Percentiles rank a stretch among this genome's conserved stretches.
Conservation (phyloP, 2,888 invertebrate species). For the Cheilosia soror region DNA sequence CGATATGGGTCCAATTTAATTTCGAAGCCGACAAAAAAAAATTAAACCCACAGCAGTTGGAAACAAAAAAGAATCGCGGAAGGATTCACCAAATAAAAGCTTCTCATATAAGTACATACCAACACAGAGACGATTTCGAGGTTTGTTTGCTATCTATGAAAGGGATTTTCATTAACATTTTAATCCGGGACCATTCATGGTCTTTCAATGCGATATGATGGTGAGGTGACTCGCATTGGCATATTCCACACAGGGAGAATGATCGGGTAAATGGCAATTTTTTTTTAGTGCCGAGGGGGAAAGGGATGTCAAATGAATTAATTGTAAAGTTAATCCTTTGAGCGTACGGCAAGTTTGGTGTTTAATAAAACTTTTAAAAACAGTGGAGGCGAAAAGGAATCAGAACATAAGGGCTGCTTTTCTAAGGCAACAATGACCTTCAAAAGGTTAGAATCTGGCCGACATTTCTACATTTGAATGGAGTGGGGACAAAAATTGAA, state of each 20-base stretch:
- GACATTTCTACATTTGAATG: too few species aligned
- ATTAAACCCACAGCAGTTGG: background rate
- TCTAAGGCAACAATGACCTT: background rate
- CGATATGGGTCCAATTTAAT: constrained; percentile 69
- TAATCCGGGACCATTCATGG: constrained; percentile 71
- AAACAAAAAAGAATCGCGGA: constrained; percentile 50
- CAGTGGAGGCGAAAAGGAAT: constrained; percentile 13
- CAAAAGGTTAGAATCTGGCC: too few species aligned
- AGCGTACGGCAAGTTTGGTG: constrained; percentile 22
- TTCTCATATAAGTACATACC: constrained; percentile 6
- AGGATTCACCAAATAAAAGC: constrained; percentile 67
- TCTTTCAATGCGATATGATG: constrained; percentile 68
- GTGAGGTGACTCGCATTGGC: constrained; percentile 38
- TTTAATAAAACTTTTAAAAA: constrained; percentile 30
- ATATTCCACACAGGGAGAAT: background rate
- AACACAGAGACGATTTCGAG: constrained; percentile 26
- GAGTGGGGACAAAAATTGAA: too few species aligned
- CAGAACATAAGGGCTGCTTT: background rate
- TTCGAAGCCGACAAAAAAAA: constrained; percentile 34
- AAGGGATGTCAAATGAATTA: constrained; percentile 69
- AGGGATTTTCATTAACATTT: constrained; percentile 75
- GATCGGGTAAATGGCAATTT: constrained; percentile 33
- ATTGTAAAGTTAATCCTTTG: constrained; percentile 65
- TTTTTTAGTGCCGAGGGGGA: background rate
- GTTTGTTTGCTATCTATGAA: constrained; percentile 64